phyloP scores from a whole-genome alignment of 1,140 invertebrate species.

The Drosophila hydei region DNA sequence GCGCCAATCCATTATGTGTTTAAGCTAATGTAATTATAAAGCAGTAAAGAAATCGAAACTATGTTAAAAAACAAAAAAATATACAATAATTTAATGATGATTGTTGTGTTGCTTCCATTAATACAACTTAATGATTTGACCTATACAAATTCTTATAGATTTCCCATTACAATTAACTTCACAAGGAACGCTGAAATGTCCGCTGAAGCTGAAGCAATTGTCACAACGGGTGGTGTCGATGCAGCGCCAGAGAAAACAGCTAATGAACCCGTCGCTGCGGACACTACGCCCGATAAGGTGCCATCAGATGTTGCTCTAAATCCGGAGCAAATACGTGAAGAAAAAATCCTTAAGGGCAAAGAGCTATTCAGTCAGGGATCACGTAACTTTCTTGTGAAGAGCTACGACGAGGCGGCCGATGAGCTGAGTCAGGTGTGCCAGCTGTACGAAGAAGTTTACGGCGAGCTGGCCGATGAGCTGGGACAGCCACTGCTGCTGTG shows the following conservation, averaged over 20 bases:
- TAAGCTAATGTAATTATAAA: constrained; percentile 24
- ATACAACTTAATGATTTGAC: neutral
- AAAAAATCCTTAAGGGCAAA: constrained; percentile 76
- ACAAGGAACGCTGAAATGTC: constrained; percentile 56
- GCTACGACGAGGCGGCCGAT: constrained; percentile 88
- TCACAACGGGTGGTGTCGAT: constrained; percentile 57
- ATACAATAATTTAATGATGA: neutral
- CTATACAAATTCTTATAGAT: neutral
- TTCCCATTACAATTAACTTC: constrained; percentile 15
- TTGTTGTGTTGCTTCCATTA: neutral
- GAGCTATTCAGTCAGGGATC: constrained; percentile 87
- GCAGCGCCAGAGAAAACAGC: constrained; percentile 44
- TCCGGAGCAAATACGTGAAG: constrained; percentile 55
- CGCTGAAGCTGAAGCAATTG: constrained; percentile 75
- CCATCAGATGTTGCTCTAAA: constrained; percentile 27
- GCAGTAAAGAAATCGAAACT: neutral
- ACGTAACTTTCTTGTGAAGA: constrained; percentile 89
- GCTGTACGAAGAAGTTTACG: constrained; percentile 87
- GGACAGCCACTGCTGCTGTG: constrained; percentile 89
- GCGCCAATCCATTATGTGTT: constrained; percentile 9
- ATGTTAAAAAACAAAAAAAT: neutral
- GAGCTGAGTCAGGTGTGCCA: constrained; percentile 89
- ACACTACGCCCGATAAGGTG: constrained; percentile 62
- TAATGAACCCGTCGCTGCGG: constrained; percentile 56
- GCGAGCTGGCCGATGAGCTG: constrained; percentile 89